Base-by-base conservation (phyloP, 2,797 vertebrate genomes). In the Percopsis omiscomaycus region DNA sequence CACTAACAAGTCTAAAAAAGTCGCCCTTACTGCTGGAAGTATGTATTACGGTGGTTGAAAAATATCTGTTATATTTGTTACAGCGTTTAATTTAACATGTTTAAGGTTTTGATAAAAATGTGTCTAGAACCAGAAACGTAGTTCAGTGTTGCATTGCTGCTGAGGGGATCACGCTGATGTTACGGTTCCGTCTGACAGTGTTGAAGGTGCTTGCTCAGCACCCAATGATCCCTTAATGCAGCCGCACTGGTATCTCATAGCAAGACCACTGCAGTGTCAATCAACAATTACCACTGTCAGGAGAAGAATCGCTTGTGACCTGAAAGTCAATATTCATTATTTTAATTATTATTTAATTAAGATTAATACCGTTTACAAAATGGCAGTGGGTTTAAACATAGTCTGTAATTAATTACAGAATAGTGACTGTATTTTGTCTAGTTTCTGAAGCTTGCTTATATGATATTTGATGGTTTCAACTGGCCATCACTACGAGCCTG, bases 231-330 rank as follows among this genome's bases (percentile, higher is more conserved):
- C 22, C 22, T 22, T 22, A 22, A 22, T 22, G 22, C 22, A 22
- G 1, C 22, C 22, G 22, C 22, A 22, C 22, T 22, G 22, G 22
- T 22, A 22, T 22, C 22, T 22, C 22, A 22, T 22, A 22, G 22
- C 57, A 82, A 84, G 82, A 82, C 75, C 76, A 64, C 72, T 69
- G 71, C 71, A 72, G 84, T 82, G 87, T 85, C 66, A 75, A 59
- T 84, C 73, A 78, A 83, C 84, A 87, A 84, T 90, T 85, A 86
- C 85, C 81, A 71, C 74, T 76, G 82, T 73, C 73, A 81, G 69
- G n/a, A 30, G 10, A 69, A 82, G 82, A 77, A 63, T 69, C 75
- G 82, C 69, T 81, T 83, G 71, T 75, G 64, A 56, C 12, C 69
- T 71, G 77, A 65, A 68, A 62, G 75, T 51, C 49, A 52, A 84